Evolutionary conservation across 2,113 vertebrate species (phyloP).

Genomic region (Nestor notabilis): DNA sequence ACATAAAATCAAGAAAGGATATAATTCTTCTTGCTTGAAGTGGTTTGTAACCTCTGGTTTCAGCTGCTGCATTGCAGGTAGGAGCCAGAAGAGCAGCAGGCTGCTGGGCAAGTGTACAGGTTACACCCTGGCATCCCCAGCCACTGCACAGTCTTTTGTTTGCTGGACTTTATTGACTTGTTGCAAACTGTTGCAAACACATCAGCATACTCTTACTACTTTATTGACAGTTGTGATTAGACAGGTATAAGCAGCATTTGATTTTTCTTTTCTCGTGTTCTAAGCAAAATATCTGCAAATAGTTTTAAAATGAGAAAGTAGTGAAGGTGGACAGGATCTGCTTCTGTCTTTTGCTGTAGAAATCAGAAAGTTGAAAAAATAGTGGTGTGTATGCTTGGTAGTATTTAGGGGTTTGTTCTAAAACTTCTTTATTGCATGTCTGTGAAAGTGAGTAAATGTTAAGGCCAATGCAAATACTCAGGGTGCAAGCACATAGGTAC

Average conservation of each 20-base stretch:
- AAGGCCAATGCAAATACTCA: background rate
- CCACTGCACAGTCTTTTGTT: background rate
- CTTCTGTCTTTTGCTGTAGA: background rate
- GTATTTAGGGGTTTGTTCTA: background rate
- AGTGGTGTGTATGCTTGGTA: background rate
- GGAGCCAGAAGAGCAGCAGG: background rate
- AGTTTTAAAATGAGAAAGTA: background rate
- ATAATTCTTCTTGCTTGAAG: background rate
- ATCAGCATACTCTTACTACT: background rate
- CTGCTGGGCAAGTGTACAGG: background rate
- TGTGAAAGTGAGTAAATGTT: background rate
- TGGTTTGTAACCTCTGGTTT: background rate
- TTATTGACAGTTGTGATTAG: background rate
- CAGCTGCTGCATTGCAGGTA: background rate
- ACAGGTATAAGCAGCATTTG: background rate
- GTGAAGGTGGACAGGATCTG: background rate
- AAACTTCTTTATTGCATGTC: background rate
- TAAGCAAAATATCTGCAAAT: background rate
- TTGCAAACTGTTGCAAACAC: background rate
- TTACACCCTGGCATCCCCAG: background rate
- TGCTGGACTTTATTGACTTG: background rate
- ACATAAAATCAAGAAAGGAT: background rate
- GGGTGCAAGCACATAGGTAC: rapidly evolving
- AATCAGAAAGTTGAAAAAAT: background rate
- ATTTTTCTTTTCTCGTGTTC: background rate